Evolutionary conservation across 2,113 vertebrate genomes (phyloP), one percentile per base, ranked within the genome.

Genomic region (Chamaetylas fuelleborni): DNA sequence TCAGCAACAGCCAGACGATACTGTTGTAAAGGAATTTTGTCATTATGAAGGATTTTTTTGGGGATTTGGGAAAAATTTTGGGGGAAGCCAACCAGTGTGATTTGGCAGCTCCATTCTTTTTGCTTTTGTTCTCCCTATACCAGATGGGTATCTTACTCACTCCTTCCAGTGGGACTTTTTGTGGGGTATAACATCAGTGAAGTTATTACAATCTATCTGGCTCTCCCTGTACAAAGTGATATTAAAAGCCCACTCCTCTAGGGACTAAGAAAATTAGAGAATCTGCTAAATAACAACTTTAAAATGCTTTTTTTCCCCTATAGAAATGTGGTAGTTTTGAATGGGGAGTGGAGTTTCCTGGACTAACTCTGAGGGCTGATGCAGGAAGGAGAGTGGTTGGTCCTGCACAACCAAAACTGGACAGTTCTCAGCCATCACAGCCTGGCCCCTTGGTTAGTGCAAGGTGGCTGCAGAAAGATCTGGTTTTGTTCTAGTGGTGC

Each of bases 81-180:
- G 51, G 38, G 28, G 22, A 60, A 84, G 40, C 28, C 60, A 92
- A 42, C 14, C 20, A 60, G 57, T 42, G 34, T 62, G 80, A 89
- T 87, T 81, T 64, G 73, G 61, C 86, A 92, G 43, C 70, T 88
- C 51, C 33, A 8, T 88, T 86, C 47, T 50, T 83, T 56, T 43
- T 84, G 56, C 60, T 89, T 95, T 84, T 81, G n/a, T 93, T 88
- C 86, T 84, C 34, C 57, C 43, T 87, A 8, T 43, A 81, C 18
- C 48, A 84, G 65, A 64, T 91, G 60, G 45, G 11, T 86, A 93
- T 87, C 31, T 89, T 76, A 53, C 42, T 92, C 74, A 56, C 47
- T 83, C 38, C 24, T 74, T 95, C 81, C 91, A 74, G 6, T 42
- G 86, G 76, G 82, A 86, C 67, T 81, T 95, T 84, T 91, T 97